Evolutionary conservation across 2,113 vertebrate genomes (phyloP).

Genomic region (Pitta sordida): DNA sequence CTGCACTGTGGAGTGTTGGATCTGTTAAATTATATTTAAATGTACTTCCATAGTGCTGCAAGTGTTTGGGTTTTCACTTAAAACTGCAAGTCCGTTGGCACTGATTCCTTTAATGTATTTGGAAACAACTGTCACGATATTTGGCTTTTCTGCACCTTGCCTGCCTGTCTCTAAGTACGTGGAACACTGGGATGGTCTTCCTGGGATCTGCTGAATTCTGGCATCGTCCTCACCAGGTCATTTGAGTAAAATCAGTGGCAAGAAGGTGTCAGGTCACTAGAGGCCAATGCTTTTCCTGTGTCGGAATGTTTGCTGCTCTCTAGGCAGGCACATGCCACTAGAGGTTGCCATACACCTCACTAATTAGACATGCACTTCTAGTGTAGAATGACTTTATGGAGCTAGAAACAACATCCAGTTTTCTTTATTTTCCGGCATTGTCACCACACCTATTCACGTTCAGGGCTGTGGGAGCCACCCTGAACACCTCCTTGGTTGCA

Average conservation of each 20-base stretch:
- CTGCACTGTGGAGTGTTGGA: not conserved
- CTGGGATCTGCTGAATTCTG: not conserved
- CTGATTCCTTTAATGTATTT: not conserved
- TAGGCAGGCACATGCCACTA: slow-evolving; percentile 16
- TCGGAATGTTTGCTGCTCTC: not conserved
- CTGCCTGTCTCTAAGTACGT: too few species aligned
- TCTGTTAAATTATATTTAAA: not conserved
- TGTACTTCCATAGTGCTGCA: too few species aligned
- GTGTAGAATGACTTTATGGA: not conserved
- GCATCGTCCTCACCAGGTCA: not conserved
- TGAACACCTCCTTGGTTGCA: not conserved
- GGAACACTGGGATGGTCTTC: not conserved
- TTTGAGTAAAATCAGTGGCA: not conserved
- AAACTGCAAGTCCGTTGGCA: not conserved
- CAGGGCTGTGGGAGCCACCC: not conserved
- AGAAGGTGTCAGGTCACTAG: not conserved
- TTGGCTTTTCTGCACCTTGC: not conserved
- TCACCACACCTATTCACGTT: not conserved
- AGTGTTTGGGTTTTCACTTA: not conserved
- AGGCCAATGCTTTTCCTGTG: not conserved
- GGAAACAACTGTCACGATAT: not conserved
- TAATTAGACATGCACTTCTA: not conserved
- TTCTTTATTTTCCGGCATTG: fast-evolving
- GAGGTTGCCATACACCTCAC: slow-evolving; percentile 34
- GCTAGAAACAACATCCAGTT: not conserved